Conservation (phyloP, 2,797 vertebrate genomes). For the Ammospiza maritima region DNA sequence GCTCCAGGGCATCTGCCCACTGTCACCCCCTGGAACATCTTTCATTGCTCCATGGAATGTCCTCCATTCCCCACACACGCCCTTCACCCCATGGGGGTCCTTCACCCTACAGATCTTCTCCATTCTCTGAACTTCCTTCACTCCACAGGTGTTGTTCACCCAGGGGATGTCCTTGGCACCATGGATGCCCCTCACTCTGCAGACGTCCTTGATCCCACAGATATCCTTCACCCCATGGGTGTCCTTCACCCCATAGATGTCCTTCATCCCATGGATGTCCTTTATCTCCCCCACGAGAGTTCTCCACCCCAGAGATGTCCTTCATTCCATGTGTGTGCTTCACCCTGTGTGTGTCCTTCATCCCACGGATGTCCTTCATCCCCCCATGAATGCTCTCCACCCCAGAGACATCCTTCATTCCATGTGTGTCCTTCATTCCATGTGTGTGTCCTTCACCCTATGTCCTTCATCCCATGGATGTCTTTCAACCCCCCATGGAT, state of each 20-base stretch:
- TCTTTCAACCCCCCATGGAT: rapidly evolving
- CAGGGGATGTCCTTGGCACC: rapidly evolving
- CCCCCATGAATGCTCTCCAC: no score
- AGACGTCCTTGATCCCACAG: not conserved
- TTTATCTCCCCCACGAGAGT: not conserved
- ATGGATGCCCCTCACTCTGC: not conserved
- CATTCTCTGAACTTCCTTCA: not conserved
- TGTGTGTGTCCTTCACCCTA: no score
- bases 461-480: not conserved
- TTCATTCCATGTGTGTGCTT: rapidly evolving
- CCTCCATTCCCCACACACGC: not conserved
- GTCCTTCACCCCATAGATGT: rapidly evolving
- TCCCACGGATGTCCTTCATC: no score
- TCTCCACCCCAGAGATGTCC: not conserved
- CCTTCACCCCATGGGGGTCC: rapidly evolving
- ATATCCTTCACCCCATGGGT: rapidly evolving
- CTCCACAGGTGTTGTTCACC: rapidly evolving
- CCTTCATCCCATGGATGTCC: not conserved
- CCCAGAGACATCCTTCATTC: rapidly evolving
- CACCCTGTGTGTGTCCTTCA: not conserved
- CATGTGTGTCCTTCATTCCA: not conserved
- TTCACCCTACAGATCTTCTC: not conserved
- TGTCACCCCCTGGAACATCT: not conserved
- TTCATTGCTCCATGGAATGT: not conserved
- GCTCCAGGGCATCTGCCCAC: not conserved